Conservation (phyloP, 2,113 vertebrate genomes). For the Centrocercus urophasianus region DNA sequence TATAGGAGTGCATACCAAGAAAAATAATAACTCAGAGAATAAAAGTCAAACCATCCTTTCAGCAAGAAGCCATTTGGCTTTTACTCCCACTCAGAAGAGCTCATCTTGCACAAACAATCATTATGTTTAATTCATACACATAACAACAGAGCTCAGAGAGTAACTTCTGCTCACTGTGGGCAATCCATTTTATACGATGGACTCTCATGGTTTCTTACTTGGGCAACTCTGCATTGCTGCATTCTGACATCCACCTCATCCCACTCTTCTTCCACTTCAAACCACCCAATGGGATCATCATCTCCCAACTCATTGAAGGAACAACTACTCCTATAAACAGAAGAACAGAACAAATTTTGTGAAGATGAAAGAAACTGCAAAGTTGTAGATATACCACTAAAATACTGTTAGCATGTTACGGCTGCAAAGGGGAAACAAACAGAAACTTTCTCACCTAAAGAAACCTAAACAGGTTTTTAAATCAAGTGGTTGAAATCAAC, state of each 20-base stretch:
- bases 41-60: background rate
- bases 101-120: background rate
- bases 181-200: background rate
- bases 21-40: background rate
- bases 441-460: background rate
- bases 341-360: background rate
- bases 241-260: conserved; percentile 94
- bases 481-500: background rate
- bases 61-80: background rate
- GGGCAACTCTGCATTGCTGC: conserved; percentile 88
- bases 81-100: background rate
- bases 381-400: background rate
- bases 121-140: background rate
- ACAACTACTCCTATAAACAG: conserved; percentile 58
- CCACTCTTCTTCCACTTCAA: conserved; percentile 97
- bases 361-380: background rate
- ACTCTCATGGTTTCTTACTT: conserved; percentile 76
- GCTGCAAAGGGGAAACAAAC: background rate
- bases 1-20: background rate
- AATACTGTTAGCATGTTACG: background rate
- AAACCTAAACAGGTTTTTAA: background rate
- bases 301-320: conserved; percentile 78
- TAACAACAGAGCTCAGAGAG: background rate
- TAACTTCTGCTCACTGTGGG: background rate
- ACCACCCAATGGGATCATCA: conserved; percentile 94